Evolutionary conservation across 1,140 invertebrate species (phyloP), one percentile per base, ranked within the genome.

Genomic region (Acromyrmex heyeri): DNA sequence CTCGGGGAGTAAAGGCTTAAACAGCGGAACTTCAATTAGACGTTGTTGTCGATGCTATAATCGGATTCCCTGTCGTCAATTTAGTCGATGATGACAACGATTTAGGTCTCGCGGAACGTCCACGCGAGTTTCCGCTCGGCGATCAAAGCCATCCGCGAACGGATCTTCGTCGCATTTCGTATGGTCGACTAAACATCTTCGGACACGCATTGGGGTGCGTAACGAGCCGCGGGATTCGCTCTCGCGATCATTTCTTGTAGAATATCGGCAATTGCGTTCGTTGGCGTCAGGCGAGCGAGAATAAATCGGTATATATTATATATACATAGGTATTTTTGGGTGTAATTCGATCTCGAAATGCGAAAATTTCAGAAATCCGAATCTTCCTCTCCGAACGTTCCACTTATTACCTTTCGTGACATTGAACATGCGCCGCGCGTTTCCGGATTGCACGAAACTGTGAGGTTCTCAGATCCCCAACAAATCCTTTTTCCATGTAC

Each of bases 111-210:
- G 67, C 79, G 67, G 38, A 75, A 75, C 61, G 44, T 38, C 44
- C 34, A 64, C 38, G 57, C 62, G 69, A 83, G 85, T 89, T 76
- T 83, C 85, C 88, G 88, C 81, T 83, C 85, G 77, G 12, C 73
- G 88, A 89, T 90, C 88, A 90, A 90, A 90, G 88, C 48, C 75
- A 14, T 61, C 24, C 44, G 59, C 77, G 72, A 64, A 61, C 38
- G 83, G 69, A 88, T 88, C 62, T 64, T 86, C 61, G 55, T 62
- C 76, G 67, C 73, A 73, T 86, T 82, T 83, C 70, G 72, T 75
- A 90, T 72, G 87, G 88, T 90, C 87, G 87, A 75, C 85, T 90
- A 90, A 90, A 62, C 85, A 87, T 78, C 88, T 89, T 87, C 73
- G 79, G 79, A 90, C 86, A 90, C 81, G 88, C 87, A 89, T n/a